Conservation (phyloP, 1,140 invertebrate species). For the Octopus sinensis region DNA sequence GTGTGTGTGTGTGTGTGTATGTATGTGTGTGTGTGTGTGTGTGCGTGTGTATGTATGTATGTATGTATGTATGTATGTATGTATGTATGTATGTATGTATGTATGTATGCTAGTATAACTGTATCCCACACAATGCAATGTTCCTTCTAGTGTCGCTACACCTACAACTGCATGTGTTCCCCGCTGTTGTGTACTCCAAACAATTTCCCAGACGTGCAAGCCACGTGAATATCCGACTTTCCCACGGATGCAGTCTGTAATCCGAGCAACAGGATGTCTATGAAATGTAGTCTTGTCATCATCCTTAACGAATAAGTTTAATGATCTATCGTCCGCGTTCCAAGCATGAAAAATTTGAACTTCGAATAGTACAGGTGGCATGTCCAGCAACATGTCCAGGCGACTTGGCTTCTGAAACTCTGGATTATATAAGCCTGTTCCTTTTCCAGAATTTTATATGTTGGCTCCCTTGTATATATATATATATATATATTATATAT, state of each 20-base stretch:
- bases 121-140: constrained; percentile 63
- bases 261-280: constrained; percentile 97
- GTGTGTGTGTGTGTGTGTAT: no score
- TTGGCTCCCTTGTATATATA: constrained; percentile 36
- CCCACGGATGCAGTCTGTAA: constrained; percentile 97
- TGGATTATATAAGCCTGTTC: constrained; percentile 55
- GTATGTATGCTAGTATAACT: no score
- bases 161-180: constrained; percentile 99
- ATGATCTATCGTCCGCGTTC: constrained; percentile 94
- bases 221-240: constrained; percentile 93
- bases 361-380: constrained; percentile 85
- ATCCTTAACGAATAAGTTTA: constrained; percentile 99
- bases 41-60: no score
- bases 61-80: no score
- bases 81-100: no score
- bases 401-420: constrained; percentile 71
- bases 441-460: constrained; percentile 43
- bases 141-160: constrained; percentile 74
- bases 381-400: constrained; percentile 91
- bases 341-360: constrained; percentile 89
- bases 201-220: constrained; percentile 95
- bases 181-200: constrained; percentile 92
- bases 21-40: no score
- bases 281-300: constrained; percentile 98
- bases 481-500: no score